Evolutionary conservation across 2,113 vertebrate species (phyloP), one percentile per base, ranked within the genome.

Genomic region (Bubo blakistoni): DNA sequence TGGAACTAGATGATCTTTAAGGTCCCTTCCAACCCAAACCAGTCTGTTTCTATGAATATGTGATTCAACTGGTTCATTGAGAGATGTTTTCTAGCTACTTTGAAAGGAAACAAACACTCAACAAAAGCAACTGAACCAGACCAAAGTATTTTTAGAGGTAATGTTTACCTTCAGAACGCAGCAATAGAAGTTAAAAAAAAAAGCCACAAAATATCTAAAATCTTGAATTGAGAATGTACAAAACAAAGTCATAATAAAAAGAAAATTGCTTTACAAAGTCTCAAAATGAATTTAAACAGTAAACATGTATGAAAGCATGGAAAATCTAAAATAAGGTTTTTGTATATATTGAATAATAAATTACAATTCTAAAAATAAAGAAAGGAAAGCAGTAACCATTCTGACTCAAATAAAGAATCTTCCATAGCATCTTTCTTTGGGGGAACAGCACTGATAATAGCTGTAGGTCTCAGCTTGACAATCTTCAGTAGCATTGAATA

Each of bases 231-330:
- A 97, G 70, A 95, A 97, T 96, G 94, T 98, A 97, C 97, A 98
- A 98, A 98, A 98, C 91, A 80, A 95, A 93, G 81, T 96, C n/a
- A 94, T 93, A 80, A 93, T 96, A 97, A 97, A 95, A 97, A 96
- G 94, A 96, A 97, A 97, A 89, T 38, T 61, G 85, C 61, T 98
- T 97, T 97, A 97, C 96, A 97, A 94, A 92, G 83, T 96, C 74
- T 93, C 79, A 90, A 78, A 89, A 89, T 72, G 9, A 81, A 86
- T 82, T 96, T 93, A 91, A 97, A 97, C 80, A 96, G 51, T 91
- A 91, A 92, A 97, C 81, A 86, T 32, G 15, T 94, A 95, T 62
- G 91, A 95, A 97, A 97, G 93, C 88, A 84, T 89, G 92, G 42
- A 88, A 96, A 97, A 76, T 61, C 94, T 95, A 95, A 93, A 95